Base-by-base conservation (phyloP, 2,888 invertebrate species). In the Spicauda simplicius region DNA sequence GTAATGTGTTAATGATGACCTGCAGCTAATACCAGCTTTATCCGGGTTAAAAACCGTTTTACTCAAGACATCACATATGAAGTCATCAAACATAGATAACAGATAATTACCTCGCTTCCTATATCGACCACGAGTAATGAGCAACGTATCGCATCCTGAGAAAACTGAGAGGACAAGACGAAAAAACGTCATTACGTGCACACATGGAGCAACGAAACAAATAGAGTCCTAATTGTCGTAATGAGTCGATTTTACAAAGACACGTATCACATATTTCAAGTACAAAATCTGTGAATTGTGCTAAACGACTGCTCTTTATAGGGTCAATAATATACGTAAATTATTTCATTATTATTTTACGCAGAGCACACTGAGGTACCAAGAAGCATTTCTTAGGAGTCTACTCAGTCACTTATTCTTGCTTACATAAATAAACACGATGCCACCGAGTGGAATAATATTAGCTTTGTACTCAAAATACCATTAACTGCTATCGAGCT, bases 401-500 rank as follows among this genome's bases (percentile, higher is more conserved):
- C 33, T 33, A 33, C 33, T 10, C 8, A 33, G 33, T 33, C 33
- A 33, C 33, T 33, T 33, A 8, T 33, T 33, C 33, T 33, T 10
- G 33, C 33, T 33, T 68, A 66, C 58, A 74, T 69, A 72, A 67
- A 69, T 69, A 72, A 67, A 69, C 48, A 68, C 60, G 20, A 33
- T 33, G 69, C 69, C 57, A 71, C 68, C 70, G 71, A 71, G 71
- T 70, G 70, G 73, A 70, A 76, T 70, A 76, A 75, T 74, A 77
- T 77, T 76, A 68, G 71, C 72, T 72, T 57, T 71, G 72, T 72
- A 71, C 76, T 76, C 71, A 65, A 73, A 74, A 76, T 74, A 73
- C 73, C 76, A 76, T 76, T 76, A 76, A 65, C 70, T 58, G 68
- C 61, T 66, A 65, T 65, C 50, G 54, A 66, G 60, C 45, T 66